Evolutionary conservation across 2,797 vertebrate species (phyloP).

Genomic region (Dicrostonyx torquatus): DNA sequence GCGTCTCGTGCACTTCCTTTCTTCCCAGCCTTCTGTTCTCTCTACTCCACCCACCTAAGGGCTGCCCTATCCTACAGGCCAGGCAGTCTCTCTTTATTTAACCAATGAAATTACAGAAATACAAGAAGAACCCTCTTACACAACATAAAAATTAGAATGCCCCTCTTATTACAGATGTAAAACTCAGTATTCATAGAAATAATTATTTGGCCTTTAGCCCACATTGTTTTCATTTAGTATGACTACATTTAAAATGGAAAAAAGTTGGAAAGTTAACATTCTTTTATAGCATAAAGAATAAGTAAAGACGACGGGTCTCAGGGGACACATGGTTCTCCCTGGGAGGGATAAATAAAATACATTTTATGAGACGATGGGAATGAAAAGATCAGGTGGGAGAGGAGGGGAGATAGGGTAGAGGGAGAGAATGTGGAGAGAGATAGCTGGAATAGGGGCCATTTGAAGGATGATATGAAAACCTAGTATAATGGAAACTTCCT

Average conservation of each 20-base stretch:
- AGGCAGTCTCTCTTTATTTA: too few species aligned
- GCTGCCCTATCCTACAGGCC: too few species aligned
- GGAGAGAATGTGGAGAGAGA: neutral
- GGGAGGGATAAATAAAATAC: neutral
- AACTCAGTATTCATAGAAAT: neutral
- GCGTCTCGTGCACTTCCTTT: too few species aligned
- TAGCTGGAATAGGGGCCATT: neutral
- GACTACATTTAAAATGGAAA: neutral
- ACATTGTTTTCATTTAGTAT: neutral
- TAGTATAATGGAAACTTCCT: neutral
- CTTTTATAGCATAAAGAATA: neutral
- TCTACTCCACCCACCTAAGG: too few species aligned
- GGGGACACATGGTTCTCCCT: neutral
- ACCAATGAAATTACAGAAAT: too few species aligned
- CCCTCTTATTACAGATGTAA: neutral
- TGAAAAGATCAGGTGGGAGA: neutral
- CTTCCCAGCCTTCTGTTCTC: too few species aligned
- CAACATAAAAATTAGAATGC: neutral
- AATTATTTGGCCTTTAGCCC: neutral
- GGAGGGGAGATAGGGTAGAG: too few species aligned
- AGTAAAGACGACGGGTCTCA: neutral
- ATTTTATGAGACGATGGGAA: neutral
- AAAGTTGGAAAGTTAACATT: neutral
- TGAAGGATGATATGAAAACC: neutral
- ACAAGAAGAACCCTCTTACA: too few species aligned